Percentiles rank a stretch among this genome's conserved stretches.
phyloP scores from a whole-genome alignment of 2,797 vertebrate genomes.

The Notolepis coatsorum region DNA sequence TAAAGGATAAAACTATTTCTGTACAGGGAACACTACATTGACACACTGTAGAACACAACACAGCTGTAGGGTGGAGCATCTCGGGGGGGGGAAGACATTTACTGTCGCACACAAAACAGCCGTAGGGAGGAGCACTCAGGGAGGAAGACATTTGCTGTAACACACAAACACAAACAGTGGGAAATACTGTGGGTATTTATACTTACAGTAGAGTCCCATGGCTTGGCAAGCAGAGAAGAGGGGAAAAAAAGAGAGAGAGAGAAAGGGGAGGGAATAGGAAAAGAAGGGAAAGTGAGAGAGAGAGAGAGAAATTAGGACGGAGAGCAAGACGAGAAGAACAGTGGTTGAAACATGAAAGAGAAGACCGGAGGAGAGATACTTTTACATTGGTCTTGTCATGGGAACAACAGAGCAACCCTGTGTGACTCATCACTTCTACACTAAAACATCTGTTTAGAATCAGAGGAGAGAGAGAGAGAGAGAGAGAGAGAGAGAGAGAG shows the following conservation, averaged over 20 bases:
- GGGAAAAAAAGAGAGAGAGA: neutral
- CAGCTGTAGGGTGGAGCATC: neutral
- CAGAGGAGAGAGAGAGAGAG: conserved; percentile 16
- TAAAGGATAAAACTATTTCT: no score
- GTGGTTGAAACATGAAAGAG: conserved; percentile 43
- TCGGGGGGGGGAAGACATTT: conserved; percentile 11
- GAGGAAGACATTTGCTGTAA: neutral
- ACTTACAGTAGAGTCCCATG: conserved; percentile 80
- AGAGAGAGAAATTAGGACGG: conserved; percentile 2
- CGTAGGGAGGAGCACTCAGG: neutral
- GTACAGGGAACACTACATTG: no score
- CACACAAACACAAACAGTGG: conserved; percentile 25
- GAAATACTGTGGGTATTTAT: conserved; percentile 39
- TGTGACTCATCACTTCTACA: conserved; percentile 55
- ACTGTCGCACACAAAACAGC: neutral
- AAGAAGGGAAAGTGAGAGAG: neutral
- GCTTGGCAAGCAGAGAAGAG: conserved; percentile 60
- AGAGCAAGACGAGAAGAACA: conserved; percentile 33
- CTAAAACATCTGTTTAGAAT: conserved; percentile 61
- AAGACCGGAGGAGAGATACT: conserved; percentile 25
- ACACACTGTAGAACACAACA: no score
- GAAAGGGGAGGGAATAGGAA: conserved; percentile 21
- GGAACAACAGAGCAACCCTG: conserved; percentile 44
- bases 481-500: neutral
- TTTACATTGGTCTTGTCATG: conserved; percentile 38